Base-by-base conservation (phyloP, 2,113 vertebrate species). In the Prionailurus bengalensis region DNA sequence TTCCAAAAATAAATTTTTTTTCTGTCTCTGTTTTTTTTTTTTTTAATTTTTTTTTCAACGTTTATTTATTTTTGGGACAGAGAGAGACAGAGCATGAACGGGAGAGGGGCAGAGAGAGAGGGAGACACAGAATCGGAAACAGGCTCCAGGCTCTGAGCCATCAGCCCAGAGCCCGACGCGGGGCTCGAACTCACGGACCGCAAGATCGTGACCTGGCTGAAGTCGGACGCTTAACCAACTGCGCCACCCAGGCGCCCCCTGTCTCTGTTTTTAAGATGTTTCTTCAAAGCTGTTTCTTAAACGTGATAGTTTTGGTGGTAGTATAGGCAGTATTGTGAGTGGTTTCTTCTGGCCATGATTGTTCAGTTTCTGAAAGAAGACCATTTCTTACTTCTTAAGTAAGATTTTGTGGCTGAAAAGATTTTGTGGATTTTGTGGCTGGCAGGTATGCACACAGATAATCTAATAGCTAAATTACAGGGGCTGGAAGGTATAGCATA, bases 241-340 rank as follows among this genome's bases (percentile, higher is more conserved):
- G 39, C 39, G 39, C 39, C 39, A 39, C 39, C 39, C 39, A 39
- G 39, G 39, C 39, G 39, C 39, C 39, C 39, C 48, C 19, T 76
- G 5, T 89, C 33, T 89, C 36, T 66, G 61, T 96, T 97, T 97
- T n/a, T 51, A 82, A 82, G 63, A 83, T 82, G 66, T 90, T 66
- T 73, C 58, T 84, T 94, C 36, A 63, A 96, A 93, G 33, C 58
- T 79, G 10, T 87, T 86, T 63, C 27, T 74, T 82, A 61, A 83
- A 94, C 65, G 70, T 63, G 39, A 79, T 21, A 63, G 3, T 91
- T 88, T 79, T 31, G 0, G n/a, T 70, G 51, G 42, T 58, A 42
- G 68, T 55, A n/a, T 1, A 84, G 81, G 65, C 51, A 74, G n/a
- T 79, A 33, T 39, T 53, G 27, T 81, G 84, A 90, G 21, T 73